Evolutionary conservation across 2,888 invertebrate species (phyloP).

Genomic region (Actias luna): DNA sequence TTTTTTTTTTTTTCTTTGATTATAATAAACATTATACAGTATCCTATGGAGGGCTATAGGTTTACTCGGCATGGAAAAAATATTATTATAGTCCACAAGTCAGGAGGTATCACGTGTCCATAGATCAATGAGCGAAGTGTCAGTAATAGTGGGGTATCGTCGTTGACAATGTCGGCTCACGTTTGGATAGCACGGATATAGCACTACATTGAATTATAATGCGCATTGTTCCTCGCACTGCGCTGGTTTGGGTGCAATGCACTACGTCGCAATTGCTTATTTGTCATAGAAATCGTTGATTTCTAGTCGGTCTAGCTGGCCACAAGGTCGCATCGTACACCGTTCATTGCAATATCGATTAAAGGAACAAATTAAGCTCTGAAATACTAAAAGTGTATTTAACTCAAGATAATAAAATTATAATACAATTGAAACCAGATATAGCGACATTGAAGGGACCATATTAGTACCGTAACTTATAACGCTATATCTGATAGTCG

Average conservation of each 20-base stretch:
- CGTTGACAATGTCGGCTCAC: slow-evolving; percentile 57
- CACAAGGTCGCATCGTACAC: slow-evolving; percentile 51
- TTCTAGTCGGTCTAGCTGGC: slow-evolving; percentile 50
- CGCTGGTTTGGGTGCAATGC: slow-evolving; percentile 73
- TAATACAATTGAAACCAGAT: not conserved
- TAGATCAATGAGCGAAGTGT: slow-evolving; percentile 46
- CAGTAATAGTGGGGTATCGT: slow-evolving; percentile 27
- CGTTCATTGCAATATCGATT: slow-evolving; percentile 35
- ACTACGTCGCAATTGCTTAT: slow-evolving; percentile 68
- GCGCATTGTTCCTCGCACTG: slow-evolving; percentile 72
- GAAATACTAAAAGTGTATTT: not conserved
- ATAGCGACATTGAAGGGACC: too few relatives aligned
- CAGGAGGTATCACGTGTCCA: slow-evolving; percentile 26
- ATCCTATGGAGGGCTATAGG: not conserved
- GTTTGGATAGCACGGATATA: slow-evolving; percentile 75
- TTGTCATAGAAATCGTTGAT: slow-evolving; percentile 74
- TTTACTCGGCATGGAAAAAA: not conserved
- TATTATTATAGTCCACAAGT: not conserved
- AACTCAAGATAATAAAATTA: not conserved
- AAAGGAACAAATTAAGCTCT: slow-evolving; percentile 25
- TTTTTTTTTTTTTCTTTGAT: not conserved
- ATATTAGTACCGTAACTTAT: too few relatives aligned
- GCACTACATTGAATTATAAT: slow-evolving; percentile 78
- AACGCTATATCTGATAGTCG: too few relatives aligned
- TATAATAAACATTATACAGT: not conserved